Conservation (phyloP, 2,113 vertebrate genomes). For the Leptocoma aspasia region DNA sequence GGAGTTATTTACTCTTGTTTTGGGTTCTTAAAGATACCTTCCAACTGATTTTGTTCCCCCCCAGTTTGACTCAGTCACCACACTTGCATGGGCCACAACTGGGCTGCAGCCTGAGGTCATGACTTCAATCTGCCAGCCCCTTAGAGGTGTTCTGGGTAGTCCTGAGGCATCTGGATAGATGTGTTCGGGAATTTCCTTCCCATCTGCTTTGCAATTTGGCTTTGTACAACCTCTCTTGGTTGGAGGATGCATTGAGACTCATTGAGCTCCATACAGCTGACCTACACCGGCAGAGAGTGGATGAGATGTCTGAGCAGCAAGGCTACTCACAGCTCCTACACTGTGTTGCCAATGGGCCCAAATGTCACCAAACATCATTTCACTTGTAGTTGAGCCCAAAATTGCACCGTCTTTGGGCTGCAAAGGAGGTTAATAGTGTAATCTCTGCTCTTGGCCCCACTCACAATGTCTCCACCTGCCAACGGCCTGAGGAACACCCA, state of each 20-base stretch:
- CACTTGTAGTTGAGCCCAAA: neutral
- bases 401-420: neutral
- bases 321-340: neutral
- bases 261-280: neutral
- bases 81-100: fast-evolving
- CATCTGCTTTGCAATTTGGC: neutral
- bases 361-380: neutral
- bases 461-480: neutral
- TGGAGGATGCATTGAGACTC: fast-evolving
- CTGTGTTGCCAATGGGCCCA: fast-evolving
- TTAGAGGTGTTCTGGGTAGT: neutral
- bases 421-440: neutral
- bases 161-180: neutral
- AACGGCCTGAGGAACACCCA: neutral
- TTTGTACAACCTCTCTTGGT: fast-evolving
- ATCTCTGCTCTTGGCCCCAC: neutral
- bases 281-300: fast-evolving
- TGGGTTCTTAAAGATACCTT: neutral
- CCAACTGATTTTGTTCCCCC: fast-evolving
- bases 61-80: neutral
- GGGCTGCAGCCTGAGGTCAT: neutral
- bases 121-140: neutral
- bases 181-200: neutral
- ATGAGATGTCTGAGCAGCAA: neutral
- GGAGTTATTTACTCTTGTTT: fast-evolving